A percentile compares a stretch with the other conserved stretches of the same genome.
These are phyloP conservation scores for Cliona cf. orientalis DNA, from an alignment of 37 sponge, comb jelly and placozoan genomes.

Conservation along the genomic window DNA sequence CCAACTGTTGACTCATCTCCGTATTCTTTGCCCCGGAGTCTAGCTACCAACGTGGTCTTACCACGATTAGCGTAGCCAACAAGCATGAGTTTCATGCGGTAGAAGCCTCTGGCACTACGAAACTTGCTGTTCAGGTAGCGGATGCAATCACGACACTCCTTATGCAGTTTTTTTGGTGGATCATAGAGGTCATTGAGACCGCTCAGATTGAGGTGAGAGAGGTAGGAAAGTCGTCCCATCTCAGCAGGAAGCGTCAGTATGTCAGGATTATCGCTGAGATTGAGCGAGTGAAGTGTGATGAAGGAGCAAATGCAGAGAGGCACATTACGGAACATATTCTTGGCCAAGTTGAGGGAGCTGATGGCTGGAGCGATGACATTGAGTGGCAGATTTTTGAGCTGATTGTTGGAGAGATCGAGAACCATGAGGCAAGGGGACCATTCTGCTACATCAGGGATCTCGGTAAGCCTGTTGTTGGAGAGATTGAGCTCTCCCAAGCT, in stretches of 20 bases:
- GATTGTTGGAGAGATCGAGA: constrained; percentile 81
- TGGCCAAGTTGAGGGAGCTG: constrained; percentile 67
- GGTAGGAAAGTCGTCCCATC: constrained; percentile 77
- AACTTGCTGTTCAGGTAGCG: constrained; percentile 85
- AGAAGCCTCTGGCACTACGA: constrained; percentile 73
- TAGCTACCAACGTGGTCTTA: constrained; percentile 90
- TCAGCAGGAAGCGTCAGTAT: constrained; percentile 78
- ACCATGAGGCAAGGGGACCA: constrained; percentile 78
- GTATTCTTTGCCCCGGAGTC: constrained; percentile 80
- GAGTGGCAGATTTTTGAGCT: constrained; percentile 70
- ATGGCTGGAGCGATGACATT: constrained; percentile 65
- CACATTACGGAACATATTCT: constrained; percentile 75
- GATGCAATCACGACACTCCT: constrained; percentile 68
- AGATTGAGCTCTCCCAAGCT: constrained; percentile 77
- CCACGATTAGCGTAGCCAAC: constrained; percentile 89
- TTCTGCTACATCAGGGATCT: constrained; percentile 75
- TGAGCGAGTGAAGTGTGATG: constrained; percentile 56
- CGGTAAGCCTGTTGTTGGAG: constrained; percentile 71
- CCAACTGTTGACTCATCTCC: constrained; percentile 94
- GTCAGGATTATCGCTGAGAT: constrained; percentile 75
- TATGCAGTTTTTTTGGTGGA: constrained; percentile 69
- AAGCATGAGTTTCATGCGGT: constrained; percentile 94
- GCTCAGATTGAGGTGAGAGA: constrained; percentile 48
- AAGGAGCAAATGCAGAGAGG: constrained; percentile 86
- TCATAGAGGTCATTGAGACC: constrained; percentile 84